phyloP scores from a whole-genome alignment of 2,113 vertebrate genomes.

The Bubo scandiacus region DNA sequence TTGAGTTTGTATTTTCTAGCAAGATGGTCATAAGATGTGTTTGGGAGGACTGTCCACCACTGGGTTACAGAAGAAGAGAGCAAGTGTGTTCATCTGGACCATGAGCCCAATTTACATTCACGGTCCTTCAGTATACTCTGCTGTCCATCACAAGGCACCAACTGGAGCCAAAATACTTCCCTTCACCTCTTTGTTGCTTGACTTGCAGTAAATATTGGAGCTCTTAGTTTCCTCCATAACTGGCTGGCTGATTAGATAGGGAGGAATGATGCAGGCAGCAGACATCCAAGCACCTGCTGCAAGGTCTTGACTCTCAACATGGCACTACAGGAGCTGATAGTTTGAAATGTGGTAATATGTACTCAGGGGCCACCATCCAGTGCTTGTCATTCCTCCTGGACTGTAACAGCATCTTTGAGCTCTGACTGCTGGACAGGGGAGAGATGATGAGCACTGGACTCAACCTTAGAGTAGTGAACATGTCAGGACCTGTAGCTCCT shows the following conservation, averaged over 20 bases:
- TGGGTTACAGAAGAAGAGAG: not conserved
- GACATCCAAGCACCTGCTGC: not conserved
- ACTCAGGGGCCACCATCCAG: not conserved
- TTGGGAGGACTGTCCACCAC: not conserved
- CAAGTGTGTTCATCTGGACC: not conserved
- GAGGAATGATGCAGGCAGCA: not conserved
- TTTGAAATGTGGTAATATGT: not conserved
- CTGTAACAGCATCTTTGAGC: not conserved
- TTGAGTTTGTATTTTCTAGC: not conserved
- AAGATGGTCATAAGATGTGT: not conserved
- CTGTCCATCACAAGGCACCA: not conserved
- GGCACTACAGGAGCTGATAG: not conserved
- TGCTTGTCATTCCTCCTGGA: not conserved
- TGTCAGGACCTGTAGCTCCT: not conserved
- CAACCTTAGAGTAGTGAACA: not conserved
- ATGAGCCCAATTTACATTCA: not conserved
- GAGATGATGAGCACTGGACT: not conserved
- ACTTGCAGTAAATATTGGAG: not conserved
- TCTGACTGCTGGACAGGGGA: not conserved
- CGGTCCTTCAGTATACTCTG: not conserved
- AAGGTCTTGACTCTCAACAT: not conserved
- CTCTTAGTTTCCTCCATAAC: not conserved
- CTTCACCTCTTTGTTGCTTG: not conserved
- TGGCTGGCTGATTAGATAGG: not conserved
- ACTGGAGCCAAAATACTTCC: not conserved